A percentile compares a stretch with the other conserved stretches of the same genome.
Evolutionary conservation across 2,113 vertebrate genomes (phyloP).

Genomic region (Bujurquina vittata): DNA sequence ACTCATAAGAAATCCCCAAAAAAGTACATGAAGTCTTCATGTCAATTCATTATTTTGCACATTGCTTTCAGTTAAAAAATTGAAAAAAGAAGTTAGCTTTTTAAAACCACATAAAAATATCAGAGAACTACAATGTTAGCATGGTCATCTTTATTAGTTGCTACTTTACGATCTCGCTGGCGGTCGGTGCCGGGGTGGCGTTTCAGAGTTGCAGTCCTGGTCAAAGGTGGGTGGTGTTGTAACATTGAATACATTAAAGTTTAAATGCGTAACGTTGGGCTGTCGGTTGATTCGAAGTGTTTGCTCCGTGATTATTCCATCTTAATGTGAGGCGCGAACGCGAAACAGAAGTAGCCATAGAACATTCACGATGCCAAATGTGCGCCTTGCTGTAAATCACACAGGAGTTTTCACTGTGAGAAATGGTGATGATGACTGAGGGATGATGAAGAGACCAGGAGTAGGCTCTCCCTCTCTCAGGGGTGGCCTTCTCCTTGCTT

Average conservation of each 20-base stretch:
- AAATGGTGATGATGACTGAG: slow-evolving; percentile 39
- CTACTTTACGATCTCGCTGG: neutral
- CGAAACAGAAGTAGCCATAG: neutral
- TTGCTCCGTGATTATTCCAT: neutral
- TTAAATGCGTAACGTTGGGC: neutral
- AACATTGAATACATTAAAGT: neutral
- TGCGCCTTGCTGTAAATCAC: neutral
- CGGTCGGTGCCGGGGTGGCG: neutral
- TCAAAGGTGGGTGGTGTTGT: neutral
- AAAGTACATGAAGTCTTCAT: too few relatives aligned
- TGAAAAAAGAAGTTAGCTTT: neutral
- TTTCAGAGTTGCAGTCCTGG: neutral
- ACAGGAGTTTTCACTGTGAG: neutral
- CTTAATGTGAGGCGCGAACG: neutral
- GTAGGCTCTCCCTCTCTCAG: slow-evolving; percentile 33
- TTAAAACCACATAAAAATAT: too few relatives aligned
- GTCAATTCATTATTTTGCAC: neutral
- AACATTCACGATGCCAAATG: neutral
- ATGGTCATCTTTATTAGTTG: too few relatives aligned
- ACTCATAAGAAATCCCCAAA: too few relatives aligned
- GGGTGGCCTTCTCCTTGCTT: slow-evolving; percentile 45
- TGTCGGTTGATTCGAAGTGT: neutral
- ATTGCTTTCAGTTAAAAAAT: neutral
- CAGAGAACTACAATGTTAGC: too few relatives aligned
- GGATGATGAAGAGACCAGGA: slow-evolving; percentile 35